phyloP scores from a whole-genome alignment of 1,140 invertebrate species.

The Fopius arisanus region DNA sequence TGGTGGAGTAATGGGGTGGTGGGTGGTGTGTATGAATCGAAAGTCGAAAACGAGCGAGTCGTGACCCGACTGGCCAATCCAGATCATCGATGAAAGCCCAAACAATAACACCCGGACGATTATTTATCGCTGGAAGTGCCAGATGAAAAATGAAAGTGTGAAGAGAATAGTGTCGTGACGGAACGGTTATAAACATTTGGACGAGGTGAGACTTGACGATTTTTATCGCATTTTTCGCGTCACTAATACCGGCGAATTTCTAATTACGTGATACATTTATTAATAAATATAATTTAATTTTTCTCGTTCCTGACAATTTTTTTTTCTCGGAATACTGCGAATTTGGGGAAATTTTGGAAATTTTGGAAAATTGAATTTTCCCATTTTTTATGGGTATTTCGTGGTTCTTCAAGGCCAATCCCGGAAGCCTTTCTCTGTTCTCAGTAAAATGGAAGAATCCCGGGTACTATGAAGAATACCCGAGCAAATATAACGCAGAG shows the following conservation, averaged over 20 bases:
- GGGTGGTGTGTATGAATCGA: constrained; percentile 18
- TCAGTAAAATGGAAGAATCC: neutral
- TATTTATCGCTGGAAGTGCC: neutral
- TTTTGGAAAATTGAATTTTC: neutral
- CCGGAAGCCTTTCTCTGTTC: constrained; percentile 39
- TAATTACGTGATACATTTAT: too few species aligned
- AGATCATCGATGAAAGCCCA: constrained; percentile 29
- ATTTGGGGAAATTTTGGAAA: too few species aligned
- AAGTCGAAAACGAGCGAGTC: constrained; percentile 20
- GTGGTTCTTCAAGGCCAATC: constrained; percentile 33
- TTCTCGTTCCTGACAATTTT: too few species aligned
- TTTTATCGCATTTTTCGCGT: neutral
- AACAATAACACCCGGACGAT: neutral
- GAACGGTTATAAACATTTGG: constrained; percentile 3
- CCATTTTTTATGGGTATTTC: neutral
- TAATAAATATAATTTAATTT: too few species aligned
- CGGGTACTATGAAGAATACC: constrained; percentile 33
- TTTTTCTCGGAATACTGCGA: too few species aligned
- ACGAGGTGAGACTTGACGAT: neutral
- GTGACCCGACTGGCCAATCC: constrained; percentile 20
- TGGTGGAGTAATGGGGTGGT: neutral
- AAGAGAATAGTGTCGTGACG: constrained; percentile 6
- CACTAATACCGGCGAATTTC: neutral
- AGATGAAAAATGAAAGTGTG: constrained; percentile 28
- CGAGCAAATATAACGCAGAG: constrained; percentile 9